Percentiles rank a stretch among this genome's conserved stretches.
phyloP scores from a whole-genome alignment of 2,888 invertebrate species.

The Petrolisthes cinctipes region DNA sequence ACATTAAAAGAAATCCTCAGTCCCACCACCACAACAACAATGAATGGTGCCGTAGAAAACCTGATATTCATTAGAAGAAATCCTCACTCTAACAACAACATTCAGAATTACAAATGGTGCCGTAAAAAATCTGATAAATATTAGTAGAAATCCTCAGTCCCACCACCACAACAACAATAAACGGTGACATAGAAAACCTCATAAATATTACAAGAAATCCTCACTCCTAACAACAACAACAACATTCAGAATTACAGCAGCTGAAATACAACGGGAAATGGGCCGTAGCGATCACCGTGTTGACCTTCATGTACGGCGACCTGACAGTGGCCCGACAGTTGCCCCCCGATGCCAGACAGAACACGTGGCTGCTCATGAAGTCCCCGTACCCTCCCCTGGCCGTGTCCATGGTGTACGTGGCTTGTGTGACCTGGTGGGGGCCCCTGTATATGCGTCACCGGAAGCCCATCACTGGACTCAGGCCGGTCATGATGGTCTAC shows the following conservation, averaged over 20 bases:
- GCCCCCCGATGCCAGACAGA: slow-evolving; percentile 35
- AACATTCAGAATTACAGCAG: not conserved
- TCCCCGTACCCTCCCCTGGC: slow-evolving; percentile 21
- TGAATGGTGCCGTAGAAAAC: too few relatives aligned
- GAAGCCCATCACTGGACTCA: slow-evolving; percentile 19
- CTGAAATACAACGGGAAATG: slow-evolving; percentile 18
- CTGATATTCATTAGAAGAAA: too few relatives aligned
- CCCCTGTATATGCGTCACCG: slow-evolving; percentile 19
- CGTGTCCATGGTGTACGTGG: slow-evolving; percentile 29
- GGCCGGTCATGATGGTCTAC: slow-evolving; percentile 37
- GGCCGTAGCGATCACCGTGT: not conserved
- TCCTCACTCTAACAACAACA: too few relatives aligned
- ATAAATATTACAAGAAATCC: too few relatives aligned
- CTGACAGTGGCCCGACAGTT: slow-evolving; percentile 32
- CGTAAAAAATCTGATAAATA: too few relatives aligned
- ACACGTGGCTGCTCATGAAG: slow-evolving; percentile 31
- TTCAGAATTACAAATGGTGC: too few relatives aligned
- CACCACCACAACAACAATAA: too few relatives aligned
- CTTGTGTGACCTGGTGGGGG: slow-evolving; percentile 30
- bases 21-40: too few relatives aligned
- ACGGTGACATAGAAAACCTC: too few relatives aligned
- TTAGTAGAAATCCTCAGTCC: too few relatives aligned
- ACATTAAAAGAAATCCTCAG: too few relatives aligned
- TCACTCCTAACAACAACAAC: too few relatives aligned
- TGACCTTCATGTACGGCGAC: slow-evolving; percentile 35